Percentiles rank a stretch among this genome's conserved stretches.
phyloP scores from a whole-genome alignment of 1,140 invertebrate species.

The Pantala flavescens region DNA sequence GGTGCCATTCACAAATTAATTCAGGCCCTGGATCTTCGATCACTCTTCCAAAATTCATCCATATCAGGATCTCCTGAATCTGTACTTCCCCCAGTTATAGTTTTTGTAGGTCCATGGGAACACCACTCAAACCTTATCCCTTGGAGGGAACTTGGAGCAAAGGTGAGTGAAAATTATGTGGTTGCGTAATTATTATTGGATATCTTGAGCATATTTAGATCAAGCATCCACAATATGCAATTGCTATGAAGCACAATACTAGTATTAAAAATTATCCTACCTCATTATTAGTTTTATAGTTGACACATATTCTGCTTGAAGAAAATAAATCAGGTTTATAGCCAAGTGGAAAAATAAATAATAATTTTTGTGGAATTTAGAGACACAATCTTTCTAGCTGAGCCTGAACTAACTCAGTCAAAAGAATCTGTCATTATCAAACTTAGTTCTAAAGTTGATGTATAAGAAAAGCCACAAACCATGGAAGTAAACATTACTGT shows the following conservation, averaged over 20 bases:
- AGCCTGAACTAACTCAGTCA: no score
- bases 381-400: no score
- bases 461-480: no score
- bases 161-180: slow-evolving; percentile 42
- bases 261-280: no score
- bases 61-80: background rate
- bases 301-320: background rate
- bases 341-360: no score
- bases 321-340: no score
- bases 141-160: slow-evolving; percentile 68
- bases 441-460: no score
- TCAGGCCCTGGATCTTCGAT: slow-evolving; percentile 48
- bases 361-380: no score
- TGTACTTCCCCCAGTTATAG: slow-evolving; percentile 39
- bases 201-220: background rate
- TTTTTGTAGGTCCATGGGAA: slow-evolving; percentile 78
- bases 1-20: slow-evolving; percentile 60
- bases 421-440: no score
- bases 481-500: no score
- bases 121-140: slow-evolving; percentile 74
- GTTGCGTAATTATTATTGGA: slow-evolving; percentile 14
- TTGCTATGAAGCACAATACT: background rate
- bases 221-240: background rate
- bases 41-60: slow-evolving; percentile 20
- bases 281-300: no score